Evolutionary conservation across 53 echinoderm and acorn worm genomes (phyloP).

Genomic region (Glandiceps talaboti): DNA sequence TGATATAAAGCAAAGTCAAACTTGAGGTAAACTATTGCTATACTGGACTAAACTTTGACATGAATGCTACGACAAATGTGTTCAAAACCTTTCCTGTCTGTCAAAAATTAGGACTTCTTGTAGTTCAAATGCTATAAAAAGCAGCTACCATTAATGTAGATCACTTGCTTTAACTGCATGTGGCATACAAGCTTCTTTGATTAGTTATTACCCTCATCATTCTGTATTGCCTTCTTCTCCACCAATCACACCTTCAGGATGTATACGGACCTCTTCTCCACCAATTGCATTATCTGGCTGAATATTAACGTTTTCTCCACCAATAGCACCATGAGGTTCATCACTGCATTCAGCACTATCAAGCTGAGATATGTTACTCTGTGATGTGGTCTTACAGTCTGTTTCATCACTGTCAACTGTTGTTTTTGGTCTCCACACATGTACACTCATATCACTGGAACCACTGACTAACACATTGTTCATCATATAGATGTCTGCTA

Average conservation of each 20-base stretch:
- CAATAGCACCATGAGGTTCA: not conserved
- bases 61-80: no score
- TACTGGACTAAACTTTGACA: no score
- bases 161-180: no score
- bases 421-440: conserved; percentile 68
- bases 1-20: no score
- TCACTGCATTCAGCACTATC: not conserved
- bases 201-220: no score
- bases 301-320: not conserved
- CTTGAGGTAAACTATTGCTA: no score
- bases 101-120: no score
- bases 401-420: not conserved
- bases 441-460: conserved; percentile 51
- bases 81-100: no score
- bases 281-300: not conserved
- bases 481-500: conserved; percentile 43
- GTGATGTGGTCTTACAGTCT: not conserved
- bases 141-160: no score
- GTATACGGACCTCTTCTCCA: not conserved
- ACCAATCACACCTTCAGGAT: not conserved
- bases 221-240: not conserved
- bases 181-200: no score
- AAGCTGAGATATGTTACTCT: not conserved
- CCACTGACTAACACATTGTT: conserved; percentile 68
- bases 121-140: no score